phyloP scores from a whole-genome alignment of 2,888 invertebrate genomes.

The Serrognathus titanus region DNA sequence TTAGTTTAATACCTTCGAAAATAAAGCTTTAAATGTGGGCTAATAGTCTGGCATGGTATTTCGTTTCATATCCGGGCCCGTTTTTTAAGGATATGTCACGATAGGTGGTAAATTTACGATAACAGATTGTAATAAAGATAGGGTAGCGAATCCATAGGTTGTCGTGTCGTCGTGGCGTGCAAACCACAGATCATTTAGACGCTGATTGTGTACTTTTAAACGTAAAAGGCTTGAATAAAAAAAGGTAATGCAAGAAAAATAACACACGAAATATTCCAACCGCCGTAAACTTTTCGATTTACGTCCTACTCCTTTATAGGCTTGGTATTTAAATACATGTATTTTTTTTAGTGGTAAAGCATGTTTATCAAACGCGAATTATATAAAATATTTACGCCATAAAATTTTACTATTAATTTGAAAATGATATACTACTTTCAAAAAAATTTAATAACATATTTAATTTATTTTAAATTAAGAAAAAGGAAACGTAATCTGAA shows the following conservation, averaged over 20 bases:
- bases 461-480: no score
- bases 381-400: no score
- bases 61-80: conserved; percentile 6
- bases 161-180: conserved; percentile 28
- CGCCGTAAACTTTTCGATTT: neutral
- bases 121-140: conserved; percentile 33
- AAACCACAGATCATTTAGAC: conserved; percentile 24
- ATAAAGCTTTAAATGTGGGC: no score
- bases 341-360: no score
- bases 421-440: no score
- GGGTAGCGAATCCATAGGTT: conserved; percentile 21
- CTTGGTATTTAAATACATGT: no score
- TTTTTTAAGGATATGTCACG: conserved; percentile 25
- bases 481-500: no score
- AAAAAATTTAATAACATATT: no score
- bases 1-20: no score
- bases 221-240: conserved; percentile 21
- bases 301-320: no score
- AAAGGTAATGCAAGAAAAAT: conserved; percentile 24
- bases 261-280: conserved; percentile 18
- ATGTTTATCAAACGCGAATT: no score
- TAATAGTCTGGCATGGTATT: neutral
- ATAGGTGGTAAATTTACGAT: conserved; percentile 31
- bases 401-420: no score
- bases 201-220: conserved; percentile 26